phyloP scores from a whole-genome alignment of 2,113 vertebrate genomes.

The Choloepus hoffmanni region DNA sequence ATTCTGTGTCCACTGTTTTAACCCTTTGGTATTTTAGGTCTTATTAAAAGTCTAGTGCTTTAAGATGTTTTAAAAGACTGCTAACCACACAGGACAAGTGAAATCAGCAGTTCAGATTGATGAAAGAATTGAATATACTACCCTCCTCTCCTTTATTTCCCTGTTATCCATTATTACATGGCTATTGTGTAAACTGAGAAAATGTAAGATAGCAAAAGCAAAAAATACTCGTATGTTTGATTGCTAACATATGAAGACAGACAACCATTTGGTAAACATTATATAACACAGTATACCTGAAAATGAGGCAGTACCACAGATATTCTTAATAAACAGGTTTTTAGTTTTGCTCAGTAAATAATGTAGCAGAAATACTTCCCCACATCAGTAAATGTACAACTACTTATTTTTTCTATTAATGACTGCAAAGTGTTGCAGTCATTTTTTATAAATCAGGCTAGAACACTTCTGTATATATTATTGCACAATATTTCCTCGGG shows the following conservation, averaged over 20 bases:
- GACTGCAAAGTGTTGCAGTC: neutral
- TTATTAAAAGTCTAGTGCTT: neutral
- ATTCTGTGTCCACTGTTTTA: neutral
- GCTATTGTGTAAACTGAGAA: neutral
- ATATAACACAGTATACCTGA: neutral
- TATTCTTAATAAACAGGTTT: neutral
- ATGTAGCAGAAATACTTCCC: neutral
- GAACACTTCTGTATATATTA: neutral
- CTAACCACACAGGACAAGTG: neutral
- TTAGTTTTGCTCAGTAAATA: neutral
- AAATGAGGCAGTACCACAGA: neutral
- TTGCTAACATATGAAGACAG: neutral
- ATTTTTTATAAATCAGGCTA: neutral
- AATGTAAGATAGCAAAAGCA: neutral
- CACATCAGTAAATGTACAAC: neutral
- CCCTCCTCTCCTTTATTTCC: neutral
- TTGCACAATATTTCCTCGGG: neutral
- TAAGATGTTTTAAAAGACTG: conserved; percentile 19
- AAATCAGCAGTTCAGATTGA: neutral
- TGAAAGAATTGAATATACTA: neutral
- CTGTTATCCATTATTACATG: neutral
- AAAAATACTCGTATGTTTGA: neutral
- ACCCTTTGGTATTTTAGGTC: neutral
- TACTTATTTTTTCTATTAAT: neutral
- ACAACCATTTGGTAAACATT: neutral